Conservation (phyloP, 2,113 vertebrate species). For the Colistium nudipinnis region DNA sequence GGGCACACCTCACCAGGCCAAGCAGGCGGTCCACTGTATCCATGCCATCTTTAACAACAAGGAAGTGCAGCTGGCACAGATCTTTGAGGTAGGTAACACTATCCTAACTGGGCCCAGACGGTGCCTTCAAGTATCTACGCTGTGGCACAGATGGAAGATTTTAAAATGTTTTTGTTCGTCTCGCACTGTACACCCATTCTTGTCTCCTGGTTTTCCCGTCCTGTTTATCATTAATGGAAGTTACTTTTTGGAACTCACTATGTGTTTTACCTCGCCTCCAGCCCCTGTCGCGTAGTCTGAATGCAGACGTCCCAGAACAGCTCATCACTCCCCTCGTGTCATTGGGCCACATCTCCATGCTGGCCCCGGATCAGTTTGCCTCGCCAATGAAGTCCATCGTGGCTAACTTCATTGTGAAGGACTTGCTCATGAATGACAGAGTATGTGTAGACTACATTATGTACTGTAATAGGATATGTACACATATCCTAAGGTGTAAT, state of each 20-base stretch:
- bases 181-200: too few relatives aligned
- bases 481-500: too few relatives aligned
- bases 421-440: conserved; percentile 98
- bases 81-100: conserved; percentile 89
- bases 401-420: conserved; percentile 98
- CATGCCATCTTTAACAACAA: conserved; percentile 99
- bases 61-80: conserved; percentile 98
- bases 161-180: neutral
- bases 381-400: conserved; percentile 99
- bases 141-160: neutral
- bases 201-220: neutral
- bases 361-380: conserved; percentile 98
- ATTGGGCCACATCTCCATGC: conserved; percentile 98
- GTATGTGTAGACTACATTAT: conserved; percentile 76
- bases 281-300: conserved; percentile 98
- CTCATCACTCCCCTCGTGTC: conserved; percentile 97
- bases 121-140: neutral
- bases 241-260: neutral
- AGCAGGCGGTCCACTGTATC: conserved; percentile 98
- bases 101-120: neutral
- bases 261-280: conserved; percentile 61
- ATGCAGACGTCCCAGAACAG: conserved; percentile 97
- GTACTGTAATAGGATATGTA: too few relatives aligned
- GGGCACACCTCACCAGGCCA: conserved; percentile 98
- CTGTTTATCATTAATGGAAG: neutral